Evolutionary conservation across 1,140 invertebrate genomes (phyloP), one percentile per base, ranked within the genome.

Genomic region (Zelostemma sp.): DNA sequence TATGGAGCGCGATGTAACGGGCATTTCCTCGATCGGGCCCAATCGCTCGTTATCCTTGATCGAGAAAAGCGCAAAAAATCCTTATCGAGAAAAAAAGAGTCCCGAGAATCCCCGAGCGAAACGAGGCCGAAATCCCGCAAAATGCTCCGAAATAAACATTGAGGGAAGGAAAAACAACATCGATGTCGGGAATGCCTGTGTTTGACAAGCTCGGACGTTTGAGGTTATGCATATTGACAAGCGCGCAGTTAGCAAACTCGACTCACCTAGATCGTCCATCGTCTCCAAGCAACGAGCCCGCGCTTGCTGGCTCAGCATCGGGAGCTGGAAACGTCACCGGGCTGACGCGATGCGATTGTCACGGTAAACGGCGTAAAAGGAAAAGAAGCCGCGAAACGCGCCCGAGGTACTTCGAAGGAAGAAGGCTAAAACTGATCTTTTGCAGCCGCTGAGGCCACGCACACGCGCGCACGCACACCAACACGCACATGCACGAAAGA

Each of bases 261-360:
- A 73, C 72, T 76, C 60, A 79, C 78, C 78, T 40, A 80, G 55
- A 67, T 80, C 78, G 49, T 80, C 78, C 78, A 80, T 80, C 18
- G 50, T 72, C 41, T 46, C 40, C 40, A 41, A 41, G 40, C 40
- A 15, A 41, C 40, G 43, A 46, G 11, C 16, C 16, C 43, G 43
- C 1, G 40, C n/a, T 41, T 46, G 43, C 43, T 46, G 43, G 43
- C 43, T 19, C 17, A 46, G n/a, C 43, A 46, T 46, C 17, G 43
- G 19, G 17, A 19, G 11, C 17, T 46, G 17, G 16, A 19, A 46
- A 35, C 43, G 43, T 46, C 43, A 46, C 43, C 4, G 15, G 6
- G 19, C 1, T 11, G 18, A 46, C 1, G 5, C 17, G 18, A 9
- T 1, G 14, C 40, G 8, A 46, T 46, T 46, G 43, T 46, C 17